Base-by-base conservation (phyloP, 2,797 vertebrate genomes). In the Tachyglossus aculeatus region DNA sequence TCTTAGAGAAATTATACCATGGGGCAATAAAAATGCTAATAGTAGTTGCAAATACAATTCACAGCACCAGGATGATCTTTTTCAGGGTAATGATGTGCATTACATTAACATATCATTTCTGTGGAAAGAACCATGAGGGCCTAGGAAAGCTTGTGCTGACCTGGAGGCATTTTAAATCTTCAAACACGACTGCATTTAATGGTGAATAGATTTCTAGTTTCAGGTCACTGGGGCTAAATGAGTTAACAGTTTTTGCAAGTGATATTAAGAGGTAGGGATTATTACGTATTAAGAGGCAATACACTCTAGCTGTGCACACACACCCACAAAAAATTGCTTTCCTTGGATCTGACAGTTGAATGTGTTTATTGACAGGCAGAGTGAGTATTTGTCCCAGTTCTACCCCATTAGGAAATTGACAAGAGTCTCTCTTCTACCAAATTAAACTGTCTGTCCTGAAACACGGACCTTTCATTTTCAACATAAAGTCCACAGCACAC, bases 271-370 rank as follows among this genome's bases (percentile, higher is more conserved):
- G 32, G 29, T 10, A 11, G 15, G 71, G 32, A 71, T 60, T 74
- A 77, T 73, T 77, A 81, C 84, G 58, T 54, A 61, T 34, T 22
- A 50, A 57, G 62, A 45, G 64, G 60, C 76, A 72, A 62, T 36
- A 47, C 27, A 37, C 43, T 41, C 24, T 36, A 5, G 67, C 77
- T 40, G 74, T 34, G 31, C 67, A 44, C 55, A 10, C 0, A 25
- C 36, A n/a, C 32, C 22, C 0, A 1, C 8, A n/a, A 15, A 36
- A n/a, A 11, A 4, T 0, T 2, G 6, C 54, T 67, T 40, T 44
- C 50, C 64, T 2, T 15, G 25, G 41, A 45, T 41, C 78, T 33
- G 74, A 54, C 41, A 31, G 27, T 19, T 59, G 83, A 79, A 44
- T 13, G 67, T 52, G 51, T 80, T 74, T 44, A 58, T 32, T 18